Base-by-base conservation (phyloP, 35 echinoderm and acorn worm species). In the Stichopus chloronotus region DNA sequence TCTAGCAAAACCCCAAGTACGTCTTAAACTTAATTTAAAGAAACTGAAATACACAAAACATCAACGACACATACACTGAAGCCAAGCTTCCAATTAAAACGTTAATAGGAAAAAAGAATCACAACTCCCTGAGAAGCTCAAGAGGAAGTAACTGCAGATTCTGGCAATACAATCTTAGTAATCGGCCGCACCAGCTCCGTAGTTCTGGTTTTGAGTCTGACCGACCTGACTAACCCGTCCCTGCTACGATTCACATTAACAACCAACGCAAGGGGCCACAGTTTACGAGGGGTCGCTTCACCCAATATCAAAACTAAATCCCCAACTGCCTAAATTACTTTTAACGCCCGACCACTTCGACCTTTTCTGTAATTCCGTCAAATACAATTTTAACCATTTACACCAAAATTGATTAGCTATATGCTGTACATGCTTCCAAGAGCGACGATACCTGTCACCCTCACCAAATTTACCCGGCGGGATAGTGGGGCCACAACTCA, bases 361-460 rank as follows among this genome's bases (percentile, higher is more conserved):
- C 30, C 90, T 19, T 20, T 25, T 53, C 16, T 92, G 85, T 55
- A 61, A 43, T 25, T 92, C 91, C 0, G 91, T 78, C 53, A 81
- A 83, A 92, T 92, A 92, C 72, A 83, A 12, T 43, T 82, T 92
- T 9, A 83, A 58, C 76, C 91, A 92, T 52, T 92, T 92, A 5
- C 30, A 57, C 91, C 91, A 92, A 83, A 92, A 92, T 53, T 92
- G 57, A 23, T 92, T 59, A 30, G 79, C 91, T 10, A 92, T 57
- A 52, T 92, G 91, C 79, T 92, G 91, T 7, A 84, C 91, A 85
- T 85, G 79, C 81, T 20, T 92, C 91, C 91, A 92, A 13, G 79
- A n/a, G 21, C 91, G 25, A 14, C 60, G 79, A 81, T 85, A 24
- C 12, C 17, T 16, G 77, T 93, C 92, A 5, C 5, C 6, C 22